Base-by-base conservation (phyloP, 2,888 invertebrate genomes). In the Andrena praecox region DNA sequence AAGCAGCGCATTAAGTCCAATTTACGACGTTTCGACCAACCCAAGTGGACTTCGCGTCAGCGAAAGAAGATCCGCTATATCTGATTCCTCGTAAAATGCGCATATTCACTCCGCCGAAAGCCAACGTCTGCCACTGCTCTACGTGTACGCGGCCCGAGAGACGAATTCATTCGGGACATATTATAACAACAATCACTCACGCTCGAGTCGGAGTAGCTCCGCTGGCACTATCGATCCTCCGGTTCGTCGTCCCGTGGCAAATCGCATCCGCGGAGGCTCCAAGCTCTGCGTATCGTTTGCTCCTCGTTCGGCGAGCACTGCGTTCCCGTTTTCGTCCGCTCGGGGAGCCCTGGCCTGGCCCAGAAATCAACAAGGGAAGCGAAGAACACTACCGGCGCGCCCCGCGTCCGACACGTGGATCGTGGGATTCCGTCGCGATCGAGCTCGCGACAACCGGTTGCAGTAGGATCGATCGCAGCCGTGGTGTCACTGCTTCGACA, bases 401-500 rank as follows among this genome's bases (percentile, higher is more conserved):
- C n/a, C 54, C 67, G 67, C 48, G 67, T 8, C 42, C 59, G 63
- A 27, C 62, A 77, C 71, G 74, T 74, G 83, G 33, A 29, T 63
- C 42, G 48, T 52, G 2, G 52, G 64, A 73, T 27, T 4, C 29
- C 10, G 7, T 74, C 52, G n/a, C 29, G 69, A 69, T 60, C 29
- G 54, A 63, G 54, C 70, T 74, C 63, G 56, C 77, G 66, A 29
- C 33, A 29, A 78, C 56, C 69, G 70, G 27, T 59, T 35, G 24
- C 50, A 70, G 84, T 67, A 64, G 63, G 74, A 83, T 83, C 75
- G 86, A 83, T 85, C 76, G 88, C 77, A 76, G 85, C 74, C 80
- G 81, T 80, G 84, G 85, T 87, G 85, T 89, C 87, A 90, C 90
- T 89, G 87, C 72, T 85, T 81, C 84, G 84, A 56, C 73, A 79